Percentiles rank a stretch among this genome's conserved stretches.
Conservation (phyloP, 2,797 vertebrate genomes). For the Characodon lateralis region DNA sequence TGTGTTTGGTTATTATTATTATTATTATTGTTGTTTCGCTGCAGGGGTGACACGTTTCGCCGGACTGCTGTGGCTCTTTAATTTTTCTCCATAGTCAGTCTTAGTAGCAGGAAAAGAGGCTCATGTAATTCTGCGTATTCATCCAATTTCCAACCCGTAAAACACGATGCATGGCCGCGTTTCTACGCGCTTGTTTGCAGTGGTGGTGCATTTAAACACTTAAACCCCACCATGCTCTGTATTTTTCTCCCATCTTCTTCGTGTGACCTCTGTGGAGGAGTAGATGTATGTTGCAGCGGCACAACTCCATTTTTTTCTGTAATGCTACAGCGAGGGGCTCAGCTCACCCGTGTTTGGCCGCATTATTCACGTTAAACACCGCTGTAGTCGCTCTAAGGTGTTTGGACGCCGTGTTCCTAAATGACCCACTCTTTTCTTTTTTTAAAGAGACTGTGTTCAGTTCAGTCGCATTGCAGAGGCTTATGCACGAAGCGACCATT, state of each 20-base stretch:
- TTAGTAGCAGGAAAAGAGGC: conserved; percentile 46
- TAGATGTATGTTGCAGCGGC: conserved; percentile 56
- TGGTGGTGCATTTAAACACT: neutral
- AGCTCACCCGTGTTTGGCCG: conserved; percentile 39
- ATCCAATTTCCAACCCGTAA: conserved; percentile 37
- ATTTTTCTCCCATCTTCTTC: conserved; percentile 18
- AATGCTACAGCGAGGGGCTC: conserved; percentile 21
- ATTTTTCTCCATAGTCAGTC: conserved; percentile 56
- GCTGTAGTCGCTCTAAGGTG: neutral
- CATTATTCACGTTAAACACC: conserved; percentile 12
- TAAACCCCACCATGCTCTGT: neutral
- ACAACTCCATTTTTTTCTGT: conserved; percentile 56
- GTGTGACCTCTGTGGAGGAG: conserved; percentile 73
- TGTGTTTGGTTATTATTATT: neutral
- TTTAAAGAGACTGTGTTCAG: conserved; percentile 39
- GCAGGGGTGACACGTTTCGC: conserved; percentile 52
- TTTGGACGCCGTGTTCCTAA: conserved; percentile 23
- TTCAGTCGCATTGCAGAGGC: conserved; percentile 84
- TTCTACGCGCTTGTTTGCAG: neutral
- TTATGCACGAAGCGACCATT: conserved; percentile 80
- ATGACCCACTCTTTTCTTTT: conserved; percentile 15
- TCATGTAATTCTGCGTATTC: conserved; percentile 59
- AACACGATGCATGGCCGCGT: neutral
- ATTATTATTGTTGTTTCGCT: neutral
- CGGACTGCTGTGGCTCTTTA: conserved; percentile 74